phyloP scores from a whole-genome alignment of 2,797 vertebrate genomes.

The Morus bassanus region DNA sequence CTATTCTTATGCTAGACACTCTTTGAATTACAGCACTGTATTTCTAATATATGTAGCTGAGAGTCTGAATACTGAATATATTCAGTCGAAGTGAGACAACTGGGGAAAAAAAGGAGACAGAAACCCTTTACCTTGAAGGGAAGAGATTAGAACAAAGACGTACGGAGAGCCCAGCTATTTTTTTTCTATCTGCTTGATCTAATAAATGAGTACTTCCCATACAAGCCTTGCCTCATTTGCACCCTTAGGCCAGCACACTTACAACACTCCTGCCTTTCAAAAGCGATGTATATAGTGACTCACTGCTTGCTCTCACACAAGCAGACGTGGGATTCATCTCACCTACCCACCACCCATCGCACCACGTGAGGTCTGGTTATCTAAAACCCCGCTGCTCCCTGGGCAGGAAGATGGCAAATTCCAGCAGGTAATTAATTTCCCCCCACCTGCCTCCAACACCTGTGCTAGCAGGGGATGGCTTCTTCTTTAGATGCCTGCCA shows the following conservation, averaged over 20 bases:
- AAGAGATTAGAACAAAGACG: not conserved
- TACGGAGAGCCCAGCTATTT: not conserved
- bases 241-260: not conserved
- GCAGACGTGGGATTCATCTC: not conserved
- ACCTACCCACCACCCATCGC: not conserved
- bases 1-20: not conserved
- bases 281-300: not conserved
- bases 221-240: not conserved
- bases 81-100: not conserved
- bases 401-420: not conserved
- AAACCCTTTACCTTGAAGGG: not conserved
- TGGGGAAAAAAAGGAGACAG: not conserved
- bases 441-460: rapidly evolving
- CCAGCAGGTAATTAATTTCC: not conserved
- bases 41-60: not conserved
- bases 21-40: not conserved
- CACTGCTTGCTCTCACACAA: not conserved
- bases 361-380: not conserved
- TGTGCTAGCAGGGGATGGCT: not conserved
- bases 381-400: not conserved
- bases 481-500: rapidly evolving
- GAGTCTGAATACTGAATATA: not conserved
- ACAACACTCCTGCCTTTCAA: not conserved
- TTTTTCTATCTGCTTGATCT: not conserved
- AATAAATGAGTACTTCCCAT: not conserved